Evolutionary conservation across 2,888 invertebrate species (phyloP).

Genomic region (Sarcophaga rosellei): DNA sequence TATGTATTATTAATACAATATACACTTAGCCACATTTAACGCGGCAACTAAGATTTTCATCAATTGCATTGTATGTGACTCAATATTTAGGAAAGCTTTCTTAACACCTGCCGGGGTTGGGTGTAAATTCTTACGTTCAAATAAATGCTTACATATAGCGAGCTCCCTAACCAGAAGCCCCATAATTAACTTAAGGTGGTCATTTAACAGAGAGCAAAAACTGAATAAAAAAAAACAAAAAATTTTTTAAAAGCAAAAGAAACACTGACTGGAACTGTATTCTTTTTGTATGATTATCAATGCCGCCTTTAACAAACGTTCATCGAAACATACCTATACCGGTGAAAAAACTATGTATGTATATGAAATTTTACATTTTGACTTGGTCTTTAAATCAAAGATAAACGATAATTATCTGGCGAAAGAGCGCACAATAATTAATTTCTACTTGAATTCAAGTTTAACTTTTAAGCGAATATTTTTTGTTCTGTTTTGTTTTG

Average conservation of each 20-base stretch:
- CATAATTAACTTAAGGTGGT: conserved; percentile 79
- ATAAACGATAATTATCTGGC: conserved; percentile 80
- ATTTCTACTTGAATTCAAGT: conserved; percentile 43
- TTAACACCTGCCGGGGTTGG: background rate
- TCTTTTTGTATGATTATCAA: conserved; percentile 31
- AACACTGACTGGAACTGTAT: conserved; percentile 3
- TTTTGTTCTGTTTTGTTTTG: too few relatives aligned
- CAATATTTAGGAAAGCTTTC: background rate
- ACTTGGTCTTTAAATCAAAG: conserved; percentile 78
- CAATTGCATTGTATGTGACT: background rate
- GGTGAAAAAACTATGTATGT: background rate
- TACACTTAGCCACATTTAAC: conserved; percentile 6
- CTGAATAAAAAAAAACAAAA: conserved; percentile 4
- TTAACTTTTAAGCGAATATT: background rate
- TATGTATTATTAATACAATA: background rate
- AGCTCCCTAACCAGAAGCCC: conserved; percentile 76
- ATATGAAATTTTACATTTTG: conserved; percentile 64
- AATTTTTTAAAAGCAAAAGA: background rate
- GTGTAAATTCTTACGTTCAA: conserved; percentile 40
- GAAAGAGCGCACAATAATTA: conserved; percentile 71
- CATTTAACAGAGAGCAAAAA: conserved; percentile 72
- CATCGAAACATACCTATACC: background rate
- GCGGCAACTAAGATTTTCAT: background rate
- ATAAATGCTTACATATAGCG: conserved; percentile 56
- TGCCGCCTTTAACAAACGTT: conserved; percentile 13